Evolutionary conservation across 30 jellyfish, hydroid and myxozoan genomes (phyloP), one percentile per base, ranked within the genome.

Genomic region (Hydractinia symbiolongicarpus): DNA sequence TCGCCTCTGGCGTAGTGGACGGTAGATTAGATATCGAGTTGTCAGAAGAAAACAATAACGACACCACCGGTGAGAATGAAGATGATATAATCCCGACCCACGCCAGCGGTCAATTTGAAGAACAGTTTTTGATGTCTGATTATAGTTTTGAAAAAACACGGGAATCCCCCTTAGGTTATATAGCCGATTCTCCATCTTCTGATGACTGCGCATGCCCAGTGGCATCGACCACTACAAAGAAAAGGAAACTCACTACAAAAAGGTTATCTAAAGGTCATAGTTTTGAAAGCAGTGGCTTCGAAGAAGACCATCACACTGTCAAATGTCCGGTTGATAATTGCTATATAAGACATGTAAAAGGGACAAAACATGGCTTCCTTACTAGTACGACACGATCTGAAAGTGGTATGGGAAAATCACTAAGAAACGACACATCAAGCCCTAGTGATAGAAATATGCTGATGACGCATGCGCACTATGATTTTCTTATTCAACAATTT

Each of bases 211-310:
- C 11, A 17, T 77, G 53, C 30, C 49, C 56, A 52, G 75, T 21
- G 4, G 9, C 76, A 15, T 49, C 51, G 15, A 30, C 44, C 2
- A 30, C 44, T 30, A 7, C 82, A 0, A 72, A 53, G 64, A 21
- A 58, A 9, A 49, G 51, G 54, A 40, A 55, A 50, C 51, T 44
- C 13, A 19, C 83, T 74, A 6, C n/a, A 30, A 30, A 74, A 5
- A 13, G 17, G 10, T 4, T 77, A 4, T 55, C 66, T 21, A 88
- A 81, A 69, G 94, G 94, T 5, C 82, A 54, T 44, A 94, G 99
- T 61, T 54, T 88, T 7, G 99, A 94, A 50, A 94, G 99, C 79
- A 94, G 99, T 68, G 99, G 99, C 40, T 94, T 83, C 85, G 99
- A 94, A 61, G 99, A 94, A 50, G 99, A 94, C 67, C 71, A 80